Evolutionary conservation across 2,888 invertebrate species (phyloP).

Genomic region (Meliscaeva auricollis): DNA sequence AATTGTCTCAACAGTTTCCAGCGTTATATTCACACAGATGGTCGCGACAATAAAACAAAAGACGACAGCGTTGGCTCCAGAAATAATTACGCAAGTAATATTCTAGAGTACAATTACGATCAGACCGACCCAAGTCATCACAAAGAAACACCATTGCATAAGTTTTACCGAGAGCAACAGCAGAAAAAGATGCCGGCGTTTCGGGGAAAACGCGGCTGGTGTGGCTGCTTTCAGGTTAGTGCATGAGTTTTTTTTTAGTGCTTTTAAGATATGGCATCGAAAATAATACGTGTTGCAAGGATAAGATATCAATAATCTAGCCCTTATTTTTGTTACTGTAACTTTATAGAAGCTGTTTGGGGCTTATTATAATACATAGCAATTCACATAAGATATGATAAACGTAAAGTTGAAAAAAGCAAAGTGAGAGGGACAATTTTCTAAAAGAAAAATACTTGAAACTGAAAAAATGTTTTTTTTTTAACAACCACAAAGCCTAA

Average conservation of each 20-base stretch:
- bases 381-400: too few relatives aligned
- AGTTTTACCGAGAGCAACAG: constrained; percentile 83
- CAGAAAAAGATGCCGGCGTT: constrained; percentile 88
- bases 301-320: too few relatives aligned
- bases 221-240: constrained; percentile 93
- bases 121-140: constrained; percentile 44
- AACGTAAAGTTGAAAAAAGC: too few relatives aligned
- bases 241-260: background rate
- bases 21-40: constrained; percentile 79
- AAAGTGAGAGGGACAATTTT: too few relatives aligned
- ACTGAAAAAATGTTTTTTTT: too few relatives aligned
- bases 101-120: constrained; percentile 83
- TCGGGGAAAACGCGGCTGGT: constrained; percentile 87
- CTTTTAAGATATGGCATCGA: background rate
- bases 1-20: constrained; percentile 82
- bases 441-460: too few relatives aligned
- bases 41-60: constrained; percentile 77
- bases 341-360: too few relatives aligned
- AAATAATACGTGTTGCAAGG: too few relatives aligned
- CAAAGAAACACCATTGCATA: constrained; percentile 83
- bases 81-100: constrained; percentile 83
- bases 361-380: too few relatives aligned
- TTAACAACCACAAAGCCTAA: too few relatives aligned
- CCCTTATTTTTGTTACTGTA: too few relatives aligned
- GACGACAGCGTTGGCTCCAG: constrained; percentile 77